Conservation (phyloP, 2,797 vertebrate species). For the Saguinus oedipus region DNA sequence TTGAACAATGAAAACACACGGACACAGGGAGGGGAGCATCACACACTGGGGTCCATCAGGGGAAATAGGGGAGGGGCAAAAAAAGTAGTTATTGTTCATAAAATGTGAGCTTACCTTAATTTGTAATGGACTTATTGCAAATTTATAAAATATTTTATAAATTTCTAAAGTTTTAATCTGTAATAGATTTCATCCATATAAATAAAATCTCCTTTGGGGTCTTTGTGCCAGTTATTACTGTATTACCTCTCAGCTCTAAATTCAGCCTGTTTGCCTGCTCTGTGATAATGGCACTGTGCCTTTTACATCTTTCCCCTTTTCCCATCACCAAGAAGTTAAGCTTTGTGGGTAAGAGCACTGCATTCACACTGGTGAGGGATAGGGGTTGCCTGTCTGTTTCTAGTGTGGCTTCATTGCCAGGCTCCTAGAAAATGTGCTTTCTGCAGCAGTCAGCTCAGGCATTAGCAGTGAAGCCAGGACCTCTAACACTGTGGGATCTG, state of each 20-base stretch:
- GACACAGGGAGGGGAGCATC: too few relatives aligned
- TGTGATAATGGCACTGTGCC: not conserved
- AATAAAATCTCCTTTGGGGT: not conserved
- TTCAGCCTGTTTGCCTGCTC: not conserved
- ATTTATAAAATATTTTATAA: not conserved
- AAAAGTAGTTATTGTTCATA: not conserved
- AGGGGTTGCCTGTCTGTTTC: not conserved
- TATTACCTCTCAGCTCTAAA: not conserved
- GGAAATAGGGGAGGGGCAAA: too few relatives aligned
- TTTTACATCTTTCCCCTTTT: not conserved
- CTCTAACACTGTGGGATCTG: not conserved
- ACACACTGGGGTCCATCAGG: too few relatives aligned
- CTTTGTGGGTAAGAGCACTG: not conserved
- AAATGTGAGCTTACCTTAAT: not conserved
- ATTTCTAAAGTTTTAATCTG: not conserved
- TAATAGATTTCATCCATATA: not conserved
- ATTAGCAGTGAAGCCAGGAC: not conserved
- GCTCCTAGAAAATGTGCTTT: not conserved
- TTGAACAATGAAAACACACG: too few relatives aligned
- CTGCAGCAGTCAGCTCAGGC: not conserved
- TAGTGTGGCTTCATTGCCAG: not conserved
- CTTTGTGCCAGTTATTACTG: not conserved
- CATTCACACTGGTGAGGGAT: not conserved
- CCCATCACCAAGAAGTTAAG: not conserved
- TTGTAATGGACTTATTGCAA: not conserved